Evolutionary conservation across 2,888 invertebrate genomes (phyloP).

Genomic region (Ptilodon capucinus): DNA sequence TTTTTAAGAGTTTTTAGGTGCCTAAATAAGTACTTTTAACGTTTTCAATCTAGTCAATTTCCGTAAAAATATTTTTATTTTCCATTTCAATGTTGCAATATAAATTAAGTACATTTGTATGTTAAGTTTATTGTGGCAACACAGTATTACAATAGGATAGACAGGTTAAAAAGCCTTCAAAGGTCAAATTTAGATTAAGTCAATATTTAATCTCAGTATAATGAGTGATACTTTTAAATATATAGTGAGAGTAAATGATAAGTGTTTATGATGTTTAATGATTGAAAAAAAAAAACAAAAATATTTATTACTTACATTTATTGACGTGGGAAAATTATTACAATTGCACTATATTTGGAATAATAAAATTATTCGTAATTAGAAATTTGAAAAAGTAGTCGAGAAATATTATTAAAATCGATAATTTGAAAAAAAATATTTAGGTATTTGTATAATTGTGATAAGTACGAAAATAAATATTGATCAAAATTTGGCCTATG

Average conservation of each 20-base stretch:
- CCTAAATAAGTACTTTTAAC: conserved; percentile 57
- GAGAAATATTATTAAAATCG: not conserved
- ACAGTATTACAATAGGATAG: conserved; percentile 32
- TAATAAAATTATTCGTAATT: conserved; percentile 52
- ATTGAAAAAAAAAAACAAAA: conserved; percentile 16
- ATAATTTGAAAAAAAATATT: conserved; percentile 35
- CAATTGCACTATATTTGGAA: conserved; percentile 53
- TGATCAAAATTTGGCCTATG: conserved; percentile 57
- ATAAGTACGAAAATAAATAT: conserved; percentile 39
- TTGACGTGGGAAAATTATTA: conserved; percentile 43
- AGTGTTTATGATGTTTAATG: conserved; percentile 34
- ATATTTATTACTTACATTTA: conserved; percentile 41
- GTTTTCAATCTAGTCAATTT: conserved; percentile 73
- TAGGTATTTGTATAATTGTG: conserved; percentile 45
- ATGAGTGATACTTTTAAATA: conserved; percentile 30
- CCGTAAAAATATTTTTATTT: conserved; percentile 36
- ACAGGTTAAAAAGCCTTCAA: conserved; percentile 17
- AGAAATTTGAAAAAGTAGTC: conserved; percentile 1
- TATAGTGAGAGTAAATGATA: conserved; percentile 48
- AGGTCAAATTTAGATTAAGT: conserved; percentile 26
- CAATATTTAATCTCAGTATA: conserved; percentile 19
- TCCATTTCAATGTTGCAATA: conserved; percentile 5
- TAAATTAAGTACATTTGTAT: not conserved
- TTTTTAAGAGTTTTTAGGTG: conserved; percentile 40
- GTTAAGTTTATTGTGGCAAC: conserved; percentile 12